phyloP scores from a whole-genome alignment of 2,797 vertebrate species.

The Buphagus erythrorhynchus region DNA sequence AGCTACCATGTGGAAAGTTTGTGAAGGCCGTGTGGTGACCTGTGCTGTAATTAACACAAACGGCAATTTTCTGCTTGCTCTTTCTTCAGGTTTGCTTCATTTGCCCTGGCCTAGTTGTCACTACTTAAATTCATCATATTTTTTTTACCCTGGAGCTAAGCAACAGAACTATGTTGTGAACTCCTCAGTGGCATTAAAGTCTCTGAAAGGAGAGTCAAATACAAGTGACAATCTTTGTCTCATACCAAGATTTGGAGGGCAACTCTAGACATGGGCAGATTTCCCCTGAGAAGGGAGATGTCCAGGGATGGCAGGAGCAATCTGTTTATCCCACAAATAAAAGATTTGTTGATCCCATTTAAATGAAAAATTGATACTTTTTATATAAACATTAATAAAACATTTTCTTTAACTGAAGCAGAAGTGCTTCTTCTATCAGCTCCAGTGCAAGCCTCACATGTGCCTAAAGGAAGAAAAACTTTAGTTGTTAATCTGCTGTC shows the following conservation, averaged over 20 bases:
- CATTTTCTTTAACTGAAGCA: neutral
- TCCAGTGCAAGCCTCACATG: neutral
- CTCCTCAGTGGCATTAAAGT: neutral
- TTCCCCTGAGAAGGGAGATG: accelerated
- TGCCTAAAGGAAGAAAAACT: neutral
- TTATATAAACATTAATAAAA: neutral
- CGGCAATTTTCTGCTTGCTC: neutral
- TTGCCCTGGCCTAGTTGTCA: neutral
- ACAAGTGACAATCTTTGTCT: neutral
- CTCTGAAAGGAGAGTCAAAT: neutral
- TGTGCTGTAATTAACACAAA: neutral
- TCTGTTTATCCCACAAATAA: neutral
- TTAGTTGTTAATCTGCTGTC: neutral
- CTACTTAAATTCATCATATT: neutral
- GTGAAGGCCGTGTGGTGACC: neutral
- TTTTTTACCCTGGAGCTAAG: neutral
- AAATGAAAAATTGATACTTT: neutral
- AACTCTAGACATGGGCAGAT: neutral
- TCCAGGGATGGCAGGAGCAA: neutral
- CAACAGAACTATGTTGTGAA: neutral
- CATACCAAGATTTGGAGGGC: neutral
- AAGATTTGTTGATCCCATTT: neutral
- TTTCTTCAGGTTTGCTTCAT: neutral
- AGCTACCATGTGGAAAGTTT: neutral
- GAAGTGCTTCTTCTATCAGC: neutral